Evolutionary conservation across 2,888 invertebrate genomes (phyloP).

Genomic region (Macrophya annulata): DNA sequence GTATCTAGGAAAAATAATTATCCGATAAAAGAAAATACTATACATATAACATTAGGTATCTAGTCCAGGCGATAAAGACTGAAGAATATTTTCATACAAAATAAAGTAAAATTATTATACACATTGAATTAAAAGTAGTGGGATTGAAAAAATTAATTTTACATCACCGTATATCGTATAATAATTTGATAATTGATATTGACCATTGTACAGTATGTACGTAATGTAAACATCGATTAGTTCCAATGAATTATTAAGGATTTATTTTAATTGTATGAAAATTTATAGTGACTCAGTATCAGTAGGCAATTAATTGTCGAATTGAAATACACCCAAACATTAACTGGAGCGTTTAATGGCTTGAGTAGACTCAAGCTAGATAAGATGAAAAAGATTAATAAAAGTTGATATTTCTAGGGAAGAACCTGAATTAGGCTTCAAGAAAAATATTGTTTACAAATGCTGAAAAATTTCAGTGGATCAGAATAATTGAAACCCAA

Average conservation of each 20-base stretch:
- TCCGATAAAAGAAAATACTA: neutral
- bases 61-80: neutral
- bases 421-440: neutral
- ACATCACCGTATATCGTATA: neutral
- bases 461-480: neutral
- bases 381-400: constrained; percentile 8
- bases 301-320: neutral
- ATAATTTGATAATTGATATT: neutral
- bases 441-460: neutral
- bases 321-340: constrained; percentile 11
- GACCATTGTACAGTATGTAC: neutral
- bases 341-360: neutral
- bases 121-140: neutral
- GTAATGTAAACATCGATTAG: neutral
- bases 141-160: neutral
- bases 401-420: neutral
- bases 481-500: neutral
- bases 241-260: neutral
- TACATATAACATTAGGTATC: neutral
- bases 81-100: neutral
- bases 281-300: neutral
- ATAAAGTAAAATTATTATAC: neutral
- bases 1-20: neutral
- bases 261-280: neutral
- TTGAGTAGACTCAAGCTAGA: neutral